Percentiles rank a stretch among this genome's conserved stretches.
These are phyloP conservation scores for Cyphomyrus discorhynchus DNA, from an alignment of 2,113 vertebrate genomes.

Conservation along the genomic window DNA sequence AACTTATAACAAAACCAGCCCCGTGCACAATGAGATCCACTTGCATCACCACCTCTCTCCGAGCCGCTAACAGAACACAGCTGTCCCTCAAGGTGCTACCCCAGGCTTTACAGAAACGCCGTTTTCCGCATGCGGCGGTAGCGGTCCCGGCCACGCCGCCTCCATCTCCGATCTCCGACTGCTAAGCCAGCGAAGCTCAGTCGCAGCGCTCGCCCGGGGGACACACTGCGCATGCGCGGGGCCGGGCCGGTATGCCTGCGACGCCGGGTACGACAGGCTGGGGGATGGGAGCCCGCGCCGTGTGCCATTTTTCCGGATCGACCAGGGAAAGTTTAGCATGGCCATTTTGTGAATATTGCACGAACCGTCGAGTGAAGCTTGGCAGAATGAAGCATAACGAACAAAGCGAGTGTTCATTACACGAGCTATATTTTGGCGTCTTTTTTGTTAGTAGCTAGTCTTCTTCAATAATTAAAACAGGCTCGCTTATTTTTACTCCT, in stretches of 20 bases:
- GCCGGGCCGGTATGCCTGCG: background rate
- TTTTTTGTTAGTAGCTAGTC: background rate
- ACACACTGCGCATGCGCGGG: slow-evolving; percentile 6
- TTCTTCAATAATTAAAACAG: background rate
- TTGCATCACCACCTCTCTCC: background rate
- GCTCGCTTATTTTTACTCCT: background rate
- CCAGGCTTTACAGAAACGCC: background rate
- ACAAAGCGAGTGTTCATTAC: background rate
- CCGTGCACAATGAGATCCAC: background rate
- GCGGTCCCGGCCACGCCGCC: background rate
- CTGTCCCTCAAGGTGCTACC: background rate
- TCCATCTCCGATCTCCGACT: background rate
- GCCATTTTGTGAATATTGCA: background rate
- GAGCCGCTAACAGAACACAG: background rate
- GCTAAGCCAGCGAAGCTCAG: background rate
- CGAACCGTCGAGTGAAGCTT: background rate
- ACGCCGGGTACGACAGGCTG: background rate
- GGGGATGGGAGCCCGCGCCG: background rate
- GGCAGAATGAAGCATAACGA: background rate
- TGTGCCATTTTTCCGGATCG: background rate
- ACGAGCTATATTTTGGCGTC: background rate
- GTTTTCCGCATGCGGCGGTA: background rate
- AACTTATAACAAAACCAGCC: background rate
- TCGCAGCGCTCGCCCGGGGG: background rate
- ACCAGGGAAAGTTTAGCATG: background rate